Percentiles rank a stretch among this genome's conserved stretches.
phyloP scores from a whole-genome alignment of 2,113 vertebrate species.

The Bujurquina vittata region DNA sequence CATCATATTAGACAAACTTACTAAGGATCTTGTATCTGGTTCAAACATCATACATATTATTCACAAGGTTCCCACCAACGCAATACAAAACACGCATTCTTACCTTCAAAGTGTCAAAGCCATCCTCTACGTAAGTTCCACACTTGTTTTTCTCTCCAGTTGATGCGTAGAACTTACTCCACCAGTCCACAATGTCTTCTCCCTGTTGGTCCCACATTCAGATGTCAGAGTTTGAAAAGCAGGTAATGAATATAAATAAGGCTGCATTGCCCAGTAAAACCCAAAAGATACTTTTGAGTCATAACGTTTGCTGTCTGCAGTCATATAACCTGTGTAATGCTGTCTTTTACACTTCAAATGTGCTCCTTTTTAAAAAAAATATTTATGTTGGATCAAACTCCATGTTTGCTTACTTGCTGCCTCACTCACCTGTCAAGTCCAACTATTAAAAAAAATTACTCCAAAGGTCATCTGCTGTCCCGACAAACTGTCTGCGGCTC shows the following conservation, averaged over 20 bases:
- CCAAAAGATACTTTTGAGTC: neutral
- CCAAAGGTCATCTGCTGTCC: neutral
- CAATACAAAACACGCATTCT: neutral
- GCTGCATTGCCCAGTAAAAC: neutral
- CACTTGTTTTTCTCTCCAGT: conserved; percentile 89
- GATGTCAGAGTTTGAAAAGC: conserved; percentile 19
- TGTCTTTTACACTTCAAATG: neutral
- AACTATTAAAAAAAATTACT: neutral
- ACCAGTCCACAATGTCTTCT: conserved; percentile 97
- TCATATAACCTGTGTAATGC: neutral
- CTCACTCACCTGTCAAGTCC: neutral
- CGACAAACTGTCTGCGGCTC: neutral
- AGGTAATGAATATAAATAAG: neutral
- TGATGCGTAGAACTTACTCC: conserved; percentile 97
- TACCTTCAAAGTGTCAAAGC: conserved; percentile 92
- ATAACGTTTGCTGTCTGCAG: neutral
- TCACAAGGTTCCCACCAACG: too few relatives aligned
- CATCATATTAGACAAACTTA: neutral
- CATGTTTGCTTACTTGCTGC: neutral
- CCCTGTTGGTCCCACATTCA: conserved; percentile 77
- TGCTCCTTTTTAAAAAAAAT: neutral
- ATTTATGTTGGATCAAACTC: neutral
- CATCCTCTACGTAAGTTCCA: conserved; percentile 90
- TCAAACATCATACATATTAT: neutral
- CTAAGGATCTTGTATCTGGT: neutral